phyloP scores from a whole-genome alignment of 2,888 invertebrate species.

The Mayetiola destructor region DNA sequence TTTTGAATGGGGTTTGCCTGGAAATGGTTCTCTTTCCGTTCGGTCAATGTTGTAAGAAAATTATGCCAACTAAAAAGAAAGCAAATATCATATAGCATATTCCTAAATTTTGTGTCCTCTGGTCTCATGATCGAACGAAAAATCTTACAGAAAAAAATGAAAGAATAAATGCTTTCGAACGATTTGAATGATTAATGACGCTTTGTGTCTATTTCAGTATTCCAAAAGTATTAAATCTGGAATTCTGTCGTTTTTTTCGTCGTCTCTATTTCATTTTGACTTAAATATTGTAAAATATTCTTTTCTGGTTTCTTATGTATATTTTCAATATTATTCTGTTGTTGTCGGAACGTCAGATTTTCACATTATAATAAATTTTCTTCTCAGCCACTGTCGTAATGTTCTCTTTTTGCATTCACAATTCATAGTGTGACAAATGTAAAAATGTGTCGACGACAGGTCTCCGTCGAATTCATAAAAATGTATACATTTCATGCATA shows the following conservation, averaged over 20 bases:
- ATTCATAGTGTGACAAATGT: constrained; percentile 19
- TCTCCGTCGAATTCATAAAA: constrained; percentile 15
- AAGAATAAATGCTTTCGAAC: background rate
- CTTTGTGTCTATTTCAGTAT: constrained; percentile 8
- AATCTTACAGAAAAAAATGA: no score
- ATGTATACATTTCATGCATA: constrained; percentile 12
- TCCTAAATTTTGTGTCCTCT: no score
- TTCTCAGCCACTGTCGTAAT: background rate
- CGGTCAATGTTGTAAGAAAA: no score
- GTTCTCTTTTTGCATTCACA: background rate
- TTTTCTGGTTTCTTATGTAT: background rate
- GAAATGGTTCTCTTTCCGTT: no score
- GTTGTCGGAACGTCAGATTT: constrained; percentile 10
- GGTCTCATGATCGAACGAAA: no score
- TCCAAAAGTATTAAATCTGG: constrained; percentile 12
- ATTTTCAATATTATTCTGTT: constrained; percentile 3
- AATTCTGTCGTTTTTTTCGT: background rate
- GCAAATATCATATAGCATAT: no score
- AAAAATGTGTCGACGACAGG: constrained; percentile 20
- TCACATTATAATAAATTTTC: no score
- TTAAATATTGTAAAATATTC: background rate
- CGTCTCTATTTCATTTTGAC: background rate
- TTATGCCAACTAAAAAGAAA: no score
- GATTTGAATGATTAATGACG: constrained; percentile 16
- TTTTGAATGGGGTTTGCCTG: no score